These are phyloP conservation scores for Orchestes rusci DNA, from an alignment of 2,888 invertebrate species.

Conservation along the genomic window DNA sequence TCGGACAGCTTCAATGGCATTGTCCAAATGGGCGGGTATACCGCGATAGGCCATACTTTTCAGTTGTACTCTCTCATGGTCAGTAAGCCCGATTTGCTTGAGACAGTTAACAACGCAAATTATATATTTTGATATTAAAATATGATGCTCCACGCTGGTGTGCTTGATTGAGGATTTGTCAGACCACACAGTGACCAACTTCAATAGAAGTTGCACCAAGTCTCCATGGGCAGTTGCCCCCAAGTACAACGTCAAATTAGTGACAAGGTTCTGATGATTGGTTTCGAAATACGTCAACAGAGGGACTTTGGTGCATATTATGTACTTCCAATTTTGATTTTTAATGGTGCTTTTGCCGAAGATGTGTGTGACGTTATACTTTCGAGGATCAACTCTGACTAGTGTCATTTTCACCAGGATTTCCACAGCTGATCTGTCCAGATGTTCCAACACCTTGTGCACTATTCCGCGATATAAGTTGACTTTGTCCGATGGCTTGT, in stretches of 20 bases:
- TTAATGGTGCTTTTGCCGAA: slow-evolving; percentile 48
- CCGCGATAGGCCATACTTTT: slow-evolving; percentile 55
- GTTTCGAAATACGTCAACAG: slow-evolving; percentile 47
- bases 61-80: slow-evolving; percentile 39
- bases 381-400: slow-evolving; percentile 46
- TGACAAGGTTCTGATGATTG: slow-evolving; percentile 44
- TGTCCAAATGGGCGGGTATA: slow-evolving; percentile 62
- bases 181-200: slow-evolving; percentile 60
- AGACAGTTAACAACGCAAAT: slow-evolving; percentile 51
- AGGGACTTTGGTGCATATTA: slow-evolving; percentile 56
- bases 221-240: slow-evolving; percentile 38
- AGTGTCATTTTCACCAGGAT: slow-evolving; percentile 52
- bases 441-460: slow-evolving; percentile 47
- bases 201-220: slow-evolving; percentile 46
- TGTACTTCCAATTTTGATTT: slow-evolving; percentile 59
- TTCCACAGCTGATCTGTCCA: slow-evolving; percentile 56
- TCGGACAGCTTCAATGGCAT: slow-evolving; percentile 52
- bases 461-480: slow-evolving; percentile 45
- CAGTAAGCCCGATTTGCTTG: slow-evolving; percentile 36
- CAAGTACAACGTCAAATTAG: slow-evolving; percentile 58
- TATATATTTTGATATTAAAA: slow-evolving; percentile 61
- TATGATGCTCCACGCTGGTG: slow-evolving; percentile 60
- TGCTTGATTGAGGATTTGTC: slow-evolving; percentile 56
- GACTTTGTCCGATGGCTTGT: slow-evolving; percentile 37
- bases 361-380: slow-evolving; percentile 44